Percentiles rank a stretch among this genome's conserved stretches.
Conservation (phyloP, 1,140 invertebrate species). For the Drosophila novamexicana region DNA sequence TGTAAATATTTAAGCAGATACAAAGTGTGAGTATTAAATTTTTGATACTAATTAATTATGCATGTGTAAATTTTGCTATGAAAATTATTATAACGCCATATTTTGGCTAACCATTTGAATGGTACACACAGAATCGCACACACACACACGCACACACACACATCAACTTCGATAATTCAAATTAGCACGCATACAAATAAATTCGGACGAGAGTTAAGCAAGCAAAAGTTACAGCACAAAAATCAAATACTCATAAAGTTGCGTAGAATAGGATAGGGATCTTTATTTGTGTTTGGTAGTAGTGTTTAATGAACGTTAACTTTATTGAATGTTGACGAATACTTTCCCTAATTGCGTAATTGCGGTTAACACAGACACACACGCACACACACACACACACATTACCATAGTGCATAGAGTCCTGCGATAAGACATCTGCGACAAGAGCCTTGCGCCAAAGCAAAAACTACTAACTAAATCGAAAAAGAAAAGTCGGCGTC, state of each 20-base stretch:
- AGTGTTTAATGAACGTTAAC: slow-evolving; percentile 18
- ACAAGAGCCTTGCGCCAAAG: too few relatives aligned
- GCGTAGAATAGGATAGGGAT: background rate
- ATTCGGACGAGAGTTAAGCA: slow-evolving; percentile 28
- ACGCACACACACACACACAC: background rate
- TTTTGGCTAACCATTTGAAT: slow-evolving; percentile 51
- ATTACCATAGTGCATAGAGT: too few relatives aligned
- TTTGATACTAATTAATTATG: slow-evolving; percentile 84
- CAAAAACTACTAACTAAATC: too few relatives aligned
- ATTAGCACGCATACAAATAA: slow-evolving; percentile 46
- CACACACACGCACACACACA: slow-evolving; percentile 7
- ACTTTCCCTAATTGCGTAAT: slow-evolving; percentile 69
- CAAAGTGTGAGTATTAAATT: slow-evolving; percentile 83
- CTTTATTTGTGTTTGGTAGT: slow-evolving; percentile 8
- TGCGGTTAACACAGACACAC: slow-evolving; percentile 23
- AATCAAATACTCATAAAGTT: slow-evolving; percentile 34
- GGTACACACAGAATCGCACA: slow-evolving; percentile 8
- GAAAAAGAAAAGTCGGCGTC: too few relatives aligned
- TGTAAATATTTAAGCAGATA: slow-evolving; percentile 84
- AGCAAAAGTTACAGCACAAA: slow-evolving; percentile 30
- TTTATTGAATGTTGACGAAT: slow-evolving; percentile 14
- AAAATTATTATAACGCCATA: slow-evolving; percentile 82
- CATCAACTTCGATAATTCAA: slow-evolving; percentile 48
- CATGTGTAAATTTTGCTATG: slow-evolving; percentile 83
- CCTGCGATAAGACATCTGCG: too few relatives aligned